Conservation (phyloP, 2,113 vertebrate species). For the Chamaea fasciata region DNA sequence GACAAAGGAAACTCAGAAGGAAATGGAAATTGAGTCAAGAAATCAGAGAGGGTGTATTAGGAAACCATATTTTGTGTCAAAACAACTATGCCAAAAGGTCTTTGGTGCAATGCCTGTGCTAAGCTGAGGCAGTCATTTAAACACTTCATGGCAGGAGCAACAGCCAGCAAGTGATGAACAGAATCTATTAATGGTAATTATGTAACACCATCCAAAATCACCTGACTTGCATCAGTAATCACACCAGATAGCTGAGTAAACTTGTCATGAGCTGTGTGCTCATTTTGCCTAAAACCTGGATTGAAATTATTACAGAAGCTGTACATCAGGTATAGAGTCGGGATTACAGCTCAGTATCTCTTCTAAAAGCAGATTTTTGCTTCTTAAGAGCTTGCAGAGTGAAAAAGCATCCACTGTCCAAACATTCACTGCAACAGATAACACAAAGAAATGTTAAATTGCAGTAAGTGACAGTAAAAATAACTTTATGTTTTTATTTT, state of each 20-base stretch:
- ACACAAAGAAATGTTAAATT: background rate
- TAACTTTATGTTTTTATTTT: background rate
- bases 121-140: background rate
- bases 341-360: background rate
- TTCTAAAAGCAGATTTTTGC: background rate
- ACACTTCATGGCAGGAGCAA: background rate
- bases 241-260: background rate
- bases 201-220: background rate
- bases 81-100: background rate
- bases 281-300: background rate
- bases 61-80: background rate
- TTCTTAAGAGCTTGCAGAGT: background rate
- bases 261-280: background rate
- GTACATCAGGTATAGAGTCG: background rate
- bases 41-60: background rate
- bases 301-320: background rate
- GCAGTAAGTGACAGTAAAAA: constrained; percentile 8
- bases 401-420: background rate
- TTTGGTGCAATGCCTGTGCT: background rate
- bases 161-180: background rate
- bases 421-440: background rate
- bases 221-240: constrained; percentile 9
- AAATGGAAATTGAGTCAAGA: background rate
- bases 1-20: background rate
- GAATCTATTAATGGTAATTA: background rate